Evolutionary conservation across 2,797 vertebrate genomes (phyloP), one percentile per base, ranked within the genome.

Genomic region (Enteromius trimaculatus): DNA sequence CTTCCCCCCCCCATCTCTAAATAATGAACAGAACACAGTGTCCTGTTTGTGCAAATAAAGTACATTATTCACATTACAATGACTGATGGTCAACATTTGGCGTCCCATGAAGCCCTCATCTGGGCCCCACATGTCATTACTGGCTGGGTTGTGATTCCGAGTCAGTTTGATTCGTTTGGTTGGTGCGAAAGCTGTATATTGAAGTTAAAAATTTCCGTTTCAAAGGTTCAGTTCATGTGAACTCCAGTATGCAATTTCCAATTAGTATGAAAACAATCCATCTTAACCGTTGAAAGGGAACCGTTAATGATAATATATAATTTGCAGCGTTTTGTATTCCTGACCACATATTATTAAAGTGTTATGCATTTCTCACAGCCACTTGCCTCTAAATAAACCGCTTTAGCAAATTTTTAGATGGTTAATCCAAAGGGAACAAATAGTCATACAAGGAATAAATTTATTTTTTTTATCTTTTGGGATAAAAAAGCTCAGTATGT

Each of bases 191-290:
- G 70, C 17, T 34, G 21, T n/a, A 3, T 42, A 39, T 21, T 39
- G 21, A 23, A 42, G 66, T 37, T 66, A 8, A 71, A 69, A 69
- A 69, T 37, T 5, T 62, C 23, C 16, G 58, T 17, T 29, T 47
- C 42, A 31, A 72, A 72, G 51, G 70, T 51, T 49, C 26, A 71
- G 42, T 31, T 31, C 4, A 72, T 31, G 47, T 51, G 42, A 72
- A 72, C 70, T 34, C 26, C 0, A 5, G 4, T 21, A 19, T 19
- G 29, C 70, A 51, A 9, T 51, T 72, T 19, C 17, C 9, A 19
- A 72, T 72, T 34, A 72, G 14, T 47, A 44, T 69, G 6, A 47
- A 70, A 47, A 23, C 39, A 44, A 70, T 47, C 68, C 39, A 47
- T 70, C 10, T 29, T 17, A 34, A 65, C 62, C 14, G 1, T 7